phyloP scores from a whole-genome alignment of 2,797 vertebrate genomes.

The Parambassis ranga region DNA sequence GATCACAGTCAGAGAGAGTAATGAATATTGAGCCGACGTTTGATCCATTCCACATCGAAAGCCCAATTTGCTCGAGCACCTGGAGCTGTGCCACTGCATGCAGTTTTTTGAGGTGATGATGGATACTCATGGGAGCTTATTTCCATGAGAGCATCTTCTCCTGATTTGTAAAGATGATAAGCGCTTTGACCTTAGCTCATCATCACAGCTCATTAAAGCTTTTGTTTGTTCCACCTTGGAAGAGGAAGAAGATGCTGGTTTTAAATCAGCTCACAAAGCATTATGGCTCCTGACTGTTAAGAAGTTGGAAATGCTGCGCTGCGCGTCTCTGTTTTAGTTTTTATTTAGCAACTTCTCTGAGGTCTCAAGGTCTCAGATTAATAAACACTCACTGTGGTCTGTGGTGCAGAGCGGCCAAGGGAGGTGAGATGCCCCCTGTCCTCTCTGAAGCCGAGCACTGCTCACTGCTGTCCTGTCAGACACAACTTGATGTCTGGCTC shows the following conservation, averaged over 20 bases:
- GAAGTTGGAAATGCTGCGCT: constrained; percentile 47
- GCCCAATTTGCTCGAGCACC: constrained; percentile 96
- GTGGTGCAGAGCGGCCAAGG: constrained; percentile 53
- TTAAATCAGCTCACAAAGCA: constrained; percentile 49
- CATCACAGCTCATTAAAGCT: constrained; percentile 75
- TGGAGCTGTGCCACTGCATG: constrained; percentile 89
- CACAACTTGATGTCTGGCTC: constrained; percentile 63
- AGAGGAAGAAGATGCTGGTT: constrained; percentile 26
- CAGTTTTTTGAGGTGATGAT: constrained; percentile 89
- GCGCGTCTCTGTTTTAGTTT: constrained; percentile 34
- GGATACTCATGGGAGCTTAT: constrained; percentile 85
- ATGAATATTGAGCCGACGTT: constrained; percentile 98
- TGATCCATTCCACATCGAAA: constrained; percentile 93
- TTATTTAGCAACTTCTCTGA: constrained; percentile 62
- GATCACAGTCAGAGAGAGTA: constrained; percentile 92
- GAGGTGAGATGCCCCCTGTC: constrained; percentile 72
- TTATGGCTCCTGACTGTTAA: constrained; percentile 48
- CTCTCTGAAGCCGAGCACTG: constrained; percentile 55
- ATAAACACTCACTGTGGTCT: constrained; percentile 82
- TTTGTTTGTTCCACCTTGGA: constrained; percentile 66
- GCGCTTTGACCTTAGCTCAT: constrained; percentile 78
- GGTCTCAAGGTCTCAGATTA: constrained; percentile 85
- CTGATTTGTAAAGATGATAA: constrained; percentile 80
- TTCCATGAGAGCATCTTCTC: constrained; percentile 70
- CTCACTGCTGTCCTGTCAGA: constrained; percentile 62